Percentiles rank a stretch among this genome's conserved stretches.
phyloP scores from a whole-genome alignment of 1,140 invertebrate genomes.

The Coelopa frigida region DNA sequence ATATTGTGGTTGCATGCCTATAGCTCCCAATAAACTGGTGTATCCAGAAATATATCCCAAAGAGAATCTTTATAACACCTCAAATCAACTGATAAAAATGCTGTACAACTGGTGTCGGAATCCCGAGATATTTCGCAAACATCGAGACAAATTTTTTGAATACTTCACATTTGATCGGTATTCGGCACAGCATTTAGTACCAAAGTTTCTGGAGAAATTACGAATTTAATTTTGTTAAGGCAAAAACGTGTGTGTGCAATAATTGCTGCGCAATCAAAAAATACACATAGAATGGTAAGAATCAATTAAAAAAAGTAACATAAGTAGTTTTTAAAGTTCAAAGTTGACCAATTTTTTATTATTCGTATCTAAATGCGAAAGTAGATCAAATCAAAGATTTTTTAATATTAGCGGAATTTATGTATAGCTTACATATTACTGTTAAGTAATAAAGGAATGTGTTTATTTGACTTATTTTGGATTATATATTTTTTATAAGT shows the following conservation, averaged over 20 bases:
- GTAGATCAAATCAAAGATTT: not conserved
- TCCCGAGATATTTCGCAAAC: slow-evolving; percentile 35
- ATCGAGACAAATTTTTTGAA: slow-evolving; percentile 39
- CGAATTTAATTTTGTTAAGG: slow-evolving; percentile 25
- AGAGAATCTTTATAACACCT: slow-evolving; percentile 54
- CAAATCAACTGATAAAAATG: slow-evolving; percentile 50
- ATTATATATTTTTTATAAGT: slow-evolving; percentile 3
- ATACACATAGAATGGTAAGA: not conserved
- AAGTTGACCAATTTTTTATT: not conserved
- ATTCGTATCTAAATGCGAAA: not conserved
- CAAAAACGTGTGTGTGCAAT: no score
- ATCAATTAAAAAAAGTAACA: not conserved
- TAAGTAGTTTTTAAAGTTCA: not conserved
- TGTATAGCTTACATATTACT: slow-evolving; percentile 1
- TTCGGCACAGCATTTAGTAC: slow-evolving; percentile 32
- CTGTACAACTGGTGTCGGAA: slow-evolving; percentile 47
- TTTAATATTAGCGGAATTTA: not conserved
- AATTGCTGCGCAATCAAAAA: no score
- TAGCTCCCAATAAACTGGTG: slow-evolving; percentile 61
- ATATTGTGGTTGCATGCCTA: slow-evolving; percentile 59
- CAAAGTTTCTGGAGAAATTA: slow-evolving; percentile 35
- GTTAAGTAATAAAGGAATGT: no score
- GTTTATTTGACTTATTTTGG: not conserved
- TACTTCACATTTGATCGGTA: slow-evolving; percentile 34
- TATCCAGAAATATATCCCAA: slow-evolving; percentile 69